Conservation (phyloP, 2,113 vertebrate species). For the Pardalotus punctatus region DNA sequence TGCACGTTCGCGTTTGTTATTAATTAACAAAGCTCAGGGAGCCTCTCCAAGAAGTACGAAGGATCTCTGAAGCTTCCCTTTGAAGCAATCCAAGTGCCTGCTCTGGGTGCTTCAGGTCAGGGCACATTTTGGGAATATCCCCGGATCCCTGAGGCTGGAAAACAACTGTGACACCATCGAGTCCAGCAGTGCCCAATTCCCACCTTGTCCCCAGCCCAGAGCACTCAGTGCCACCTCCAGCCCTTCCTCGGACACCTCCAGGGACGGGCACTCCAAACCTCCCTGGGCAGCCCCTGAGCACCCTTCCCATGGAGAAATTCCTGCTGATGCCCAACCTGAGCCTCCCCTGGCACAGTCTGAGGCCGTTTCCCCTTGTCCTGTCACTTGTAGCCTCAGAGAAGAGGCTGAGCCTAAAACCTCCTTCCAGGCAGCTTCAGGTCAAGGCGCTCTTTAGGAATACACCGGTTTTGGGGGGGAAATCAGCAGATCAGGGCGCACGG, state of each 20-base stretch:
- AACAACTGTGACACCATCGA: background rate
- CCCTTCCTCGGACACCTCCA: background rate
- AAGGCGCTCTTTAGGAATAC: fast-evolving
- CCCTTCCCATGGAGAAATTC: background rate
- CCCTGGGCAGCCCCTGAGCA: background rate
- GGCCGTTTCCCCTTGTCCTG: background rate
- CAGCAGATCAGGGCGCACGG: fast-evolving
- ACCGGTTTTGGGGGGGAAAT: fast-evolving
- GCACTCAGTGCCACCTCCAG: background rate
- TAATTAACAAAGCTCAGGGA: background rate
- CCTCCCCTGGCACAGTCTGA: background rate
- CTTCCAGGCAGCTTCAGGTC: fast-evolving
- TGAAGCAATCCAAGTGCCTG: background rate
- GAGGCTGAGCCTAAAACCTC: background rate
- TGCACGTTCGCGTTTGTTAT: background rate
- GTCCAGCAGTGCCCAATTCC: background rate
- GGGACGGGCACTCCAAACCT: background rate
- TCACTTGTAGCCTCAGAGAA: background rate
- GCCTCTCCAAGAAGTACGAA: background rate
- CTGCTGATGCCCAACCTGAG: background rate
- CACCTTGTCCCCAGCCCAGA: background rate
- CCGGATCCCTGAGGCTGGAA: background rate
- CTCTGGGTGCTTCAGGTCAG: fast-evolving
- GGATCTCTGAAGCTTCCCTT: background rate
- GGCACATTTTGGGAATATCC: background rate